Evolutionary conservation across 1,140 invertebrate genomes (phyloP).

Genomic region (Ptiloglossa arizonensis): DNA sequence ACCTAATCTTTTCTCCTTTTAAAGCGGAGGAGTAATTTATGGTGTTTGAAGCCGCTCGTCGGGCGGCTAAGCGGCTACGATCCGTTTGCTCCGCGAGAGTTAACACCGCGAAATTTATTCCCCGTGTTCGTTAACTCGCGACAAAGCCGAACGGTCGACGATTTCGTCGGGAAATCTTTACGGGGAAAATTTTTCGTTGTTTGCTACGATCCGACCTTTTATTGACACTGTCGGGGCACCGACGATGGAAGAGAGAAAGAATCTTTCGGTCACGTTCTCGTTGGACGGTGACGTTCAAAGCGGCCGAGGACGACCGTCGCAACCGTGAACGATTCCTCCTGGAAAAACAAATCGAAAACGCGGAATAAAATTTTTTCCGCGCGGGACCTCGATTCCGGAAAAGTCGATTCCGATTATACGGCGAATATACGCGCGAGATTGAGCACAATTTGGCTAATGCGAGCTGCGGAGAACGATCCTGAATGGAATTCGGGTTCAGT

Average conservation of each 20-base stretch:
- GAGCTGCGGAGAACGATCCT: too few relatives aligned
- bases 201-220: background rate
- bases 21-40: conserved; percentile 21
- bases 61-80: background rate
- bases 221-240: background rate
- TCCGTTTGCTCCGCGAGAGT: background rate
- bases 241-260: background rate
- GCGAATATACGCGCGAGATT: too few relatives aligned
- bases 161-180: background rate
- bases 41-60: background rate
- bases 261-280: too few relatives aligned
- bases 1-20: conserved; percentile 25
- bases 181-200: background rate
- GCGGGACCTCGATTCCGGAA: too few relatives aligned
- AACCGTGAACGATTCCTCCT: too few relatives aligned
- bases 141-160: background rate
- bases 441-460: too few relatives aligned
- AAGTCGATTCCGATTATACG: too few relatives aligned
- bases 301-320: too few relatives aligned
- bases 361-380: too few relatives aligned
- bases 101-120: conserved; percentile 21
- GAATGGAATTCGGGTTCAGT: too few relatives aligned
- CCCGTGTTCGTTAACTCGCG: conserved; percentile 7
- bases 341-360: too few relatives aligned
- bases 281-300: too few relatives aligned